phyloP scores from a whole-genome alignment of 1,140 invertebrate genomes.

The Drosophila asahinai region DNA sequence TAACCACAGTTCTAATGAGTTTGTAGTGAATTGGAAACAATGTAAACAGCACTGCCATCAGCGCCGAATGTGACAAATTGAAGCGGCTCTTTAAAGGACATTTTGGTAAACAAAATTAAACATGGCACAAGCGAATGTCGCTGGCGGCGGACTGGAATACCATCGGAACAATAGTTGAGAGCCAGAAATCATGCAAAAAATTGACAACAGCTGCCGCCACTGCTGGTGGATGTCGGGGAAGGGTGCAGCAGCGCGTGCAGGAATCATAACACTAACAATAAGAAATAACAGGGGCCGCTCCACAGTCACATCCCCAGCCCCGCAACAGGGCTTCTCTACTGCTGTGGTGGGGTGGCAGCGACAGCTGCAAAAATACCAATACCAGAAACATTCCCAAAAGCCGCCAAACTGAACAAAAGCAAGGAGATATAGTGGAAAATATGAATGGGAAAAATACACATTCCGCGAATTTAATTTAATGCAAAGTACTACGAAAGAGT shows the following conservation, averaged over 20 bases:
- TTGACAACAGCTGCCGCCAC: conserved; percentile 25
- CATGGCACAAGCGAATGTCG: background rate
- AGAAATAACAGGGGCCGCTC: conserved; percentile 32
- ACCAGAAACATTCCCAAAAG: conserved; percentile 49
- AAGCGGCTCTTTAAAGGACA: background rate
- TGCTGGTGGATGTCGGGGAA: background rate
- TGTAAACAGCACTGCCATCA: conserved; percentile 40
- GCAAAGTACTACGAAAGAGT: background rate
- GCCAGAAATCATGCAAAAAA: conserved; percentile 29
- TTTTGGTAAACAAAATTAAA: conserved; percentile 12
- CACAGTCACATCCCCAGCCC: conserved; percentile 5
- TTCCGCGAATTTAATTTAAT: conserved; percentile 16
- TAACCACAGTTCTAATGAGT: conserved; percentile 67
- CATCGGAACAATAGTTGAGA: conserved; percentile 2
- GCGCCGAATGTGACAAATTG: conserved; percentile 22
- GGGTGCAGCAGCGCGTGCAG: conserved; percentile 26
- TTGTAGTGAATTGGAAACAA: conserved; percentile 54
- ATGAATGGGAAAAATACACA: conserved; percentile 15
- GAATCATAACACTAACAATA: conserved; percentile 59
- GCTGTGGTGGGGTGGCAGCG: conserved; percentile 8
- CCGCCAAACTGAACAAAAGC: conserved; percentile 46
- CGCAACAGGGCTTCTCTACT: background rate
- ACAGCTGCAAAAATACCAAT: conserved; percentile 61
- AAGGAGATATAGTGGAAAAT: conserved; percentile 22
- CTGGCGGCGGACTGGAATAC: conserved; percentile 6